Base-by-base conservation (phyloP, 53 echinoderm and acorn worm species). In the Mesocentrotus franciscanus region DNA sequence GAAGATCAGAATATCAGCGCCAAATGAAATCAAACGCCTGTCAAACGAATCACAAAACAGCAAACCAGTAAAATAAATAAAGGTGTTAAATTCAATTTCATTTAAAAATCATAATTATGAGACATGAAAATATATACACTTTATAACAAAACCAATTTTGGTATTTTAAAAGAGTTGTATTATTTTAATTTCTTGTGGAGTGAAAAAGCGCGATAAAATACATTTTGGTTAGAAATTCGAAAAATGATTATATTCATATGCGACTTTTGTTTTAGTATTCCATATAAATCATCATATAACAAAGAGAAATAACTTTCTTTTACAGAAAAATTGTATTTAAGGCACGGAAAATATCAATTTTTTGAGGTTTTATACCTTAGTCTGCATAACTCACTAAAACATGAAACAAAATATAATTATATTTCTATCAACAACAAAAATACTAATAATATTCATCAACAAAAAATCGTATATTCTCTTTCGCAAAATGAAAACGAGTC, bases 11-110 rank as follows among this genome's bases (percentile, higher is more conserved):
- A 72, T n/a, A n/a, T 72, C 15, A 72, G 4, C 29, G 27, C 27
- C 26, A n/a, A 72, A 72, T 39, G 18, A 27, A 35, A 36, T 42
- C 81, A 20, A 81, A 36, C 81, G 81, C 22, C 15, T 81, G 81
- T 18, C 36, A 39, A 36, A 81, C 20, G 42, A 81, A 42, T 29
- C 42, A 78, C 42, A 42, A 64, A 64, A 81, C 76, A 30, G 76
- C 81, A 81, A 81, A 81, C 42, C 81, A 81, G 81, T 42, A 81
- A 81, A 76, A 81, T 81, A 42, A 64, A 81, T 39, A 20, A 22
- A 79, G 39, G 35, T 18, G 42, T 39, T 81, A 33, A 32, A 81
- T 39, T 81, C 79, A 20, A 18, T n/a, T 79, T 79, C 36, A 39
- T 81, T 81, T 81, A 16, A 39, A 81, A 81, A 81, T 39, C 12